Evolutionary conservation across 2,888 invertebrate species (phyloP), one percentile per base, ranked within the genome.

Genomic region (Cheiracanthium punctorium): DNA sequence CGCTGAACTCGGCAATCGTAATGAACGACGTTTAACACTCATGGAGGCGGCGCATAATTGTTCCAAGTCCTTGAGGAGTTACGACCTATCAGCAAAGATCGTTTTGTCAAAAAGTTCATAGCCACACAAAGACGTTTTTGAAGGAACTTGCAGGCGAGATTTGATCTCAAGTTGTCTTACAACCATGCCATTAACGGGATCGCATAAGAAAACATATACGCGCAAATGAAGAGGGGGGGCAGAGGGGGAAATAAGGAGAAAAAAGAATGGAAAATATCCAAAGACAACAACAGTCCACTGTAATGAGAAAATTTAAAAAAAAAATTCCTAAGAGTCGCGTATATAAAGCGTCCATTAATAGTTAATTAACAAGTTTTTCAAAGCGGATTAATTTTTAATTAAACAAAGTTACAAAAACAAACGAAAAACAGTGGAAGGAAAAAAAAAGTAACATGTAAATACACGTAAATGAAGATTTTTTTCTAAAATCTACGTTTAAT

Each of bases 41-140:
- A 24, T 5, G 24, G 2, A 17, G 24, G 58, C 58, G 24, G 24
- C 58, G 5, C 17, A n/a, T 20, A 58, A 58, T 24, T 58, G 58
- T 58, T 24, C 12, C 24, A 58, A 58, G 58, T 58, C 58, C 58
- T 58, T 58, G 58, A 58, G 58, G 24, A 58, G 24, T 58, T 58
- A 24, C 7, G 4, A 24, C 24, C 58, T 58, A 58, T 58, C 58
- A n/a, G 24, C 24, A n/a, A 24, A 58, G 58, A 58, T 58, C 58
- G 12, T 8, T n/a, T n/a, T 58, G 58, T 24, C 58, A 58, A 24
- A 48, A 12, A 48, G 24, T 58, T 24, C 24, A 24, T 24, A 17
- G n/a, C 24, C 4, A 24, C 20, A 58, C 58, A 58, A 58, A 58
- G 58, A 24, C 4, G 24, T 24, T 58, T 58, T 58, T 58, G 24